phyloP scores from a whole-genome alignment of 1,140 invertebrate species.

The Atta texana region DNA sequence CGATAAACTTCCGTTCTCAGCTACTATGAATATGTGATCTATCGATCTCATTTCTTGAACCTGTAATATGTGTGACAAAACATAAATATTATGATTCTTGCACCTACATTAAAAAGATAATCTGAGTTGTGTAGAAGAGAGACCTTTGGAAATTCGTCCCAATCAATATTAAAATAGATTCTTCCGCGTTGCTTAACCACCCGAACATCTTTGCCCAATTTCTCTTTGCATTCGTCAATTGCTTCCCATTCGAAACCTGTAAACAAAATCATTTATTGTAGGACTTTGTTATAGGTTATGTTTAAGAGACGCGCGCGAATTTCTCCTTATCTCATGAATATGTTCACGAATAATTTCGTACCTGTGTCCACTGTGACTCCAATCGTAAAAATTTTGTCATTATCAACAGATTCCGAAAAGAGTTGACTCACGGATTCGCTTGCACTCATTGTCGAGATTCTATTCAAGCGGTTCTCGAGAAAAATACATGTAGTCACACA shows the following conservation, averaged over 20 bases:
- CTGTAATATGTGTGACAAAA: conserved; percentile 75
- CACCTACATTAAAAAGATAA: neutral
- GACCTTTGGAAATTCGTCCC: conserved; percentile 80
- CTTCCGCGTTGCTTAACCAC: conserved; percentile 83
- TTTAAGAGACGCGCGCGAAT: conserved; percentile 31
- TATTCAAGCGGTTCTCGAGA: neutral
- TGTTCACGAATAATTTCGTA: conserved; percentile 21
- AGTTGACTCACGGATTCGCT: conserved; percentile 68
- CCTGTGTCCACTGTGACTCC: conserved; percentile 77
- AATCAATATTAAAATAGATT: conserved; percentile 85
- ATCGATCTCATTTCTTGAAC: conserved; percentile 85
- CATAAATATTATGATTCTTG: neutral
- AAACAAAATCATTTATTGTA: neutral
- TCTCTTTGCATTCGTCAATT: conserved; percentile 87
- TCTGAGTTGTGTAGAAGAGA: neutral
- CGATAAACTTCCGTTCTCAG: conserved; percentile 76
- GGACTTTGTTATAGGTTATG: conserved; percentile 60
- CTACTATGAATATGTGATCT: conserved; percentile 84
- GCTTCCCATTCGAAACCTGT: conserved; percentile 87
- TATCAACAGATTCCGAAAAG: conserved; percentile 65
- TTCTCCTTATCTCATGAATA: neutral
- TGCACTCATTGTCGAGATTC: conserved; percentile 54
- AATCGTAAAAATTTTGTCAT: conserved; percentile 72
- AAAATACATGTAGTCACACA: neutral
- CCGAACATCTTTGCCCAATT: conserved; percentile 79